Base-by-base conservation (phyloP, 2,888 invertebrate species). In the Podotricha telesiphe region DNA sequence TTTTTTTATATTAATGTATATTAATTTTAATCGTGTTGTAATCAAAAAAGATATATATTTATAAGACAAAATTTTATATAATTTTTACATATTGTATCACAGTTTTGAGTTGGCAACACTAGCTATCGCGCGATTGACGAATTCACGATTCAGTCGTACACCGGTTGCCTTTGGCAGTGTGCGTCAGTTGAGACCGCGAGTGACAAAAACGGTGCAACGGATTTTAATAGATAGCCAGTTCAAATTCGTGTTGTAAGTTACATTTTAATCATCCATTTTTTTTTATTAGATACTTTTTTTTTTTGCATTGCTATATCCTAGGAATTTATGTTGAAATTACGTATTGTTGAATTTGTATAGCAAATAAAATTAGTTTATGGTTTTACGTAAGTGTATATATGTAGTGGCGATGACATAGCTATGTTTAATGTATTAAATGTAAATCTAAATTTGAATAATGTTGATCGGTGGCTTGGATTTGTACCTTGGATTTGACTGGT, bases 141-240 rank as follows among this genome's bases (percentile, higher is more conserved):
- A 10, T 53, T 34, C n/a, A n/a, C n/a, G 37, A 58, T 20, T 62
- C 65, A 71, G 70, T 71, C 62, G 55, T 11, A 17, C 62, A 55
- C 62, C 47, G n/a, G 55, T 50, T 22, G 62, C 62, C 61, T 55
- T 56, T 53, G 62, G 51, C 56, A 63, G 47, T 51, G 61, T 55
- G 34, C 42, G 61, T 34, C 53, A 45, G 17, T 8, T 40, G 10
- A n/a, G 8, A 19, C 22, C 68, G 63, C 55, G 55, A n/a, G 62
- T 67, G 67, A 61, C 67, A 53, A 64, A 53, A 59, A n/a, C n/a
- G 53, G 67, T 67, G 68, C 45, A 65, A 55, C 61, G 40, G 47
- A 37, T 55, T 61, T 51, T 67, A 63, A 19, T n/a, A 64, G 53
- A 40, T 61, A 47, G 28, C 53, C 51, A 42, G 40, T 58, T 17